A percentile compares a stretch with the other conserved stretches of the same genome.
phyloP scores from a whole-genome alignment of 2,888 invertebrate genomes.

The Agapetus fuscipes region DNA sequence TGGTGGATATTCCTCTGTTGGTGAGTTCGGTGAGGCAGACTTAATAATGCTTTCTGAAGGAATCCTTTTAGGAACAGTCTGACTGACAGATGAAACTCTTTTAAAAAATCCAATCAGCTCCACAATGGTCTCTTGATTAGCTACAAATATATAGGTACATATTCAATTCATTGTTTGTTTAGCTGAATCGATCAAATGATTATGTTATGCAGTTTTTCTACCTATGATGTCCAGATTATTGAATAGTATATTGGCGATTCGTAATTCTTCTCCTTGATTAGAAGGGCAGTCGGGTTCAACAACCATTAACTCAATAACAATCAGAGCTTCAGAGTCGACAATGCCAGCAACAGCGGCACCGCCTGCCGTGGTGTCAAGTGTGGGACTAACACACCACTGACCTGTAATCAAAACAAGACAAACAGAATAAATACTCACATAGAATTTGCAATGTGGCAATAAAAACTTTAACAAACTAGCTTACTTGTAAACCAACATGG shows the following conservation, averaged over 20 bases:
- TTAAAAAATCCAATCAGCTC: constrained; percentile 85
- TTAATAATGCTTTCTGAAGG: constrained; percentile 23
- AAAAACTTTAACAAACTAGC: too few relatives aligned
- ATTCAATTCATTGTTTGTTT: background rate
- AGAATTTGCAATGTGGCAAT: too few relatives aligned
- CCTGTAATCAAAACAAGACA: background rate
- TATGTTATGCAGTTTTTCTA: constrained; percentile 30
- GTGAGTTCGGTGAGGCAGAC: constrained; percentile 26
- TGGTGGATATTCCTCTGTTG: constrained; percentile 21
- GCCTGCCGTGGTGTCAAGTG: constrained; percentile 40
- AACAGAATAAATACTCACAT: too few relatives aligned
- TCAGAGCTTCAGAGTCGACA: constrained; percentile 71
- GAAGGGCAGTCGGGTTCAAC: constrained; percentile 39
- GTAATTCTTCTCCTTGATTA: constrained; percentile 38
- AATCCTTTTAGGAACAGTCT: constrained; percentile 25
- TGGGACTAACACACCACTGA: constrained; percentile 25
- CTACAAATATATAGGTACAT: constrained; percentile 33
- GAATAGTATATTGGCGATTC: constrained; percentile 82
- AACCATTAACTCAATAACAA: constrained; percentile 49
- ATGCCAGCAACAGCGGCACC: constrained; percentile 60
- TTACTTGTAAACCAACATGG: too few relatives aligned
- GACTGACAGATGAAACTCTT: constrained; percentile 41
- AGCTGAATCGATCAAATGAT: constrained; percentile 3
- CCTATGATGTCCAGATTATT: constrained; percentile 93
- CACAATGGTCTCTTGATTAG: constrained; percentile 92